Evolutionary conservation across 2,113 vertebrate species (phyloP).

Genomic region (Charadrius vociferus): DNA sequence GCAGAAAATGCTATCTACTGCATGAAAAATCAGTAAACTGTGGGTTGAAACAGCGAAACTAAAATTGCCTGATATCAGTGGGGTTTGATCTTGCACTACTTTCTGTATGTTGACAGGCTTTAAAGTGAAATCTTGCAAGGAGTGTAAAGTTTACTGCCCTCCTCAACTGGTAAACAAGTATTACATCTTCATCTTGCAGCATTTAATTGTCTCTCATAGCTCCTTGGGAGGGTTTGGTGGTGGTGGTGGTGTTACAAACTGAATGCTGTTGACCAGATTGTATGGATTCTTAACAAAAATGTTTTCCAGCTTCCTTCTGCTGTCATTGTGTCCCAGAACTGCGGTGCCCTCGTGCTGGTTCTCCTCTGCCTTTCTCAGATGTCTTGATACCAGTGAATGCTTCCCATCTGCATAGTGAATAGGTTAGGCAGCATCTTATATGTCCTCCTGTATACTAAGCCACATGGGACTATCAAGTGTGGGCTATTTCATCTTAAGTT

Average conservation of each 20-base stretch:
- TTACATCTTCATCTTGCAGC: neutral
- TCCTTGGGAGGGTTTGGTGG: neutral
- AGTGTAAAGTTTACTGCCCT: neutral
- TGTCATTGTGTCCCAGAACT: fast-evolving
- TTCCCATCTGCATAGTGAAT: neutral
- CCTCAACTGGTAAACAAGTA: neutral
- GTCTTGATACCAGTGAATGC: neutral
- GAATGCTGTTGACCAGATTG: neutral
- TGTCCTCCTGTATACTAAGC: neutral
- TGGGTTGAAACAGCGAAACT: neutral
- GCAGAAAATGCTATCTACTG: neutral
- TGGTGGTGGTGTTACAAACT: neutral
- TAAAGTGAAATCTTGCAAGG: neutral
- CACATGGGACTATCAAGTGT: neutral
- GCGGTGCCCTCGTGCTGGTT: fast-evolving
- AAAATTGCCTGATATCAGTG: neutral
- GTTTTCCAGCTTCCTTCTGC: neutral
- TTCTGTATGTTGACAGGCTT: neutral
- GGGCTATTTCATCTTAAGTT: neutral
- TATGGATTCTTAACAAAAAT: neutral
- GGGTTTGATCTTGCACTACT: neutral
- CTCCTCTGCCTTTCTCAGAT: neutral
- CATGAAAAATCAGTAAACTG: neutral
- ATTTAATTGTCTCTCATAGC: neutral
- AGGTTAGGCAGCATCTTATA: neutral